These are phyloP conservation scores for Megastigmus dorsalis DNA, from an alignment of 2,888 invertebrate species.

Conservation along the genomic window DNA sequence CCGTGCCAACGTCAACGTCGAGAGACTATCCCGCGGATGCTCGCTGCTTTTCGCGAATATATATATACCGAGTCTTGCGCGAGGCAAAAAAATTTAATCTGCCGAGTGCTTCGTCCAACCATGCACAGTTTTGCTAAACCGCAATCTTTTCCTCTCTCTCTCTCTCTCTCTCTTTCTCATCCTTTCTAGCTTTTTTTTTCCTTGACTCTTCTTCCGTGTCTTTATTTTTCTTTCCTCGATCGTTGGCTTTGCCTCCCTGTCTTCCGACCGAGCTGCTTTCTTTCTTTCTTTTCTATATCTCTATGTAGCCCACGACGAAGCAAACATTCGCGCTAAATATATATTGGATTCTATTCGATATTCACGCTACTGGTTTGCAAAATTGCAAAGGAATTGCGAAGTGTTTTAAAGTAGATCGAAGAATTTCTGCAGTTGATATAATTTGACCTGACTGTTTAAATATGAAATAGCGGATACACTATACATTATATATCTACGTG, in stretches of 20 bases:
- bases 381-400: too few species aligned
- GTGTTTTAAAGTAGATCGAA: too few species aligned
- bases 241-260: too few species aligned
- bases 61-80: slow-evolving; percentile 21
- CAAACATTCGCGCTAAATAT: too few species aligned
- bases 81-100: slow-evolving; percentile 54
- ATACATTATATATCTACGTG: too few species aligned
- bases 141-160: slow-evolving; percentile 37
- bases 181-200: background rate
- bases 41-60: background rate
- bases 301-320: background rate
- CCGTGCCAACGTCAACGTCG: background rate
- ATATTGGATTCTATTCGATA: too few species aligned
- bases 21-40: too few species aligned
- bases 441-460: too few species aligned
- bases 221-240: slow-evolving; percentile 5
- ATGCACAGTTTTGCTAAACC: slow-evolving; percentile 34
- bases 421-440: too few species aligned
- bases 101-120: slow-evolving; percentile 45
- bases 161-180: background rate
- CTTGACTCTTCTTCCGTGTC: background rate
- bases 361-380: too few species aligned
- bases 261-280: too few species aligned
- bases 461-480: too few species aligned
- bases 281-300: background rate